Evolutionary conservation across 2,113 vertebrate species (phyloP), one percentile per base, ranked within the genome.

Genomic region (Bungarus multicinctus): DNA sequence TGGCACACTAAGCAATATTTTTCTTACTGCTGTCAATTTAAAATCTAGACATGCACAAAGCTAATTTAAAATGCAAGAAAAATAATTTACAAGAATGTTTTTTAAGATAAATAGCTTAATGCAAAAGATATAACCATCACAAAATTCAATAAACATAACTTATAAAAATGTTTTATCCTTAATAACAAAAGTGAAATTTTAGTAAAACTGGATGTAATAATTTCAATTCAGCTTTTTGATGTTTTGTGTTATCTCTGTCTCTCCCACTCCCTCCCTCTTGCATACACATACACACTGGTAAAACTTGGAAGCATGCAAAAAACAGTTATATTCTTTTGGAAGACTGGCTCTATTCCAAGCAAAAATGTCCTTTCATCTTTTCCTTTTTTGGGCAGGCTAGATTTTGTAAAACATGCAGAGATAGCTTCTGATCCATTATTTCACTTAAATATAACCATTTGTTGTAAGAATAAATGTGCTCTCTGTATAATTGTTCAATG

Each of bases 351-450:
- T 60, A 91, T 58, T 2, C 86, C 93, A 96, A 92, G 47, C 85
- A 90, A 91, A 81, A 93, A 95, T 69, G 64, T 74, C 91, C 89
- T 93, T 25, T n/a, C 69, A 92, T 90, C 86, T 95, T 94, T 94
- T 91, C 95, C 94, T 95, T 97, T 96, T 96, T 93, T 94, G 91
- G 95, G 89, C 39, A 91, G 3, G 90, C 22, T 23, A 88, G 87
- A 18, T 0, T 90, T 91, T 89, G 64, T 69, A 69, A 92, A 52
- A 87, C 90, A 27, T 94, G 30, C 60, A 91, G 45, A 47, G 81
- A 55, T 88, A 92, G 92, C 16, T 58, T 74, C 87, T 3, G 0
- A 85, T 91, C 89, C 92, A 95, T 43, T 92, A 23, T 69, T 93
- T 30, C 23, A 87, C 34, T 90, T 2, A 25, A 93, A 27, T 91